Percentiles rank a stretch among this genome's conserved stretches.
These are phyloP conservation scores for Platichthys flesus DNA, from an alignment of 2,113 vertebrate species.

Conservation along the genomic window DNA sequence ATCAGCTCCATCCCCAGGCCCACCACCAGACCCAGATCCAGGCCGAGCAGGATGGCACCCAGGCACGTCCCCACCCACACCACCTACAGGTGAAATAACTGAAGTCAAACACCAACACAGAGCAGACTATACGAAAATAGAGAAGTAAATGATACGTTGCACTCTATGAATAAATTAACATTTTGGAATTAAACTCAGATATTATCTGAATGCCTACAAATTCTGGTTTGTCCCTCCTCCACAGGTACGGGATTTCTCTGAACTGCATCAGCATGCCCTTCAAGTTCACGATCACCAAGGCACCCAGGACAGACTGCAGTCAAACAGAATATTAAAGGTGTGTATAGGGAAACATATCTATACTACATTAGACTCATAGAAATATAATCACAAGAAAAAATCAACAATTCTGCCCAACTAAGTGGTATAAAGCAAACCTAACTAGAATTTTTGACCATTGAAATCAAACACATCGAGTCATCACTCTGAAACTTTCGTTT, in stretches of 20 bases:
- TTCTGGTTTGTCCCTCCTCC: slow-evolving; percentile 90
- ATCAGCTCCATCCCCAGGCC: slow-evolving; percentile 89
- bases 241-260: slow-evolving; percentile 86
- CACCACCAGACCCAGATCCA: slow-evolving; percentile 87
- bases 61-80: slow-evolving; percentile 91
- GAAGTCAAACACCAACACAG: slow-evolving; percentile 2
- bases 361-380: too few relatives aligned
- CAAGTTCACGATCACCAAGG: slow-evolving; percentile 92
- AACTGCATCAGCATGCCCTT: slow-evolving; percentile 98
- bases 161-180: background rate
- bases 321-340: background rate
- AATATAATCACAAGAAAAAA: too few relatives aligned
- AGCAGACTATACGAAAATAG: background rate
- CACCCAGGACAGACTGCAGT: slow-evolving; percentile 92
- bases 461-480: too few relatives aligned
- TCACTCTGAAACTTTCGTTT: too few relatives aligned
- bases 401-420: too few relatives aligned
- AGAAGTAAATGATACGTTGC: too few relatives aligned
- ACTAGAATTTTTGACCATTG: too few relatives aligned
- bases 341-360: background rate
- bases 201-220: slow-evolving; percentile 84
- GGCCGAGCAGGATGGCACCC: slow-evolving; percentile 85
- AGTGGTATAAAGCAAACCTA: too few relatives aligned
- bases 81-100: slow-evolving; percentile 73
- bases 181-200: background rate